Base-by-base conservation (phyloP, 2,113 vertebrate genomes). In the Bubalus kerabau region DNA sequence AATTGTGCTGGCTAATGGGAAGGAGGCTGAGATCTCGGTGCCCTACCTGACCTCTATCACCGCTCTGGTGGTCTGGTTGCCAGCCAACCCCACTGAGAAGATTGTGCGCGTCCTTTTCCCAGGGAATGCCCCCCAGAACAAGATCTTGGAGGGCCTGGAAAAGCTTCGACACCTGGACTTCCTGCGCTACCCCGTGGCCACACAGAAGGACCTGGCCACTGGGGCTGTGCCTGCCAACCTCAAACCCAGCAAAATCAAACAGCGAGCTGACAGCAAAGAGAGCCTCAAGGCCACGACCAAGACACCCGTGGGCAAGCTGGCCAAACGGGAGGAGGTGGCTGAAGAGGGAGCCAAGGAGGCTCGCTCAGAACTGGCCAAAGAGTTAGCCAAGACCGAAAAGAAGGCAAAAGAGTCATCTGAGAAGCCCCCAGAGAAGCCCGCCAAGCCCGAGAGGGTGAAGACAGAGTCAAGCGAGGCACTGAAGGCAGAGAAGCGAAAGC, bases 41-140 rank as follows among this genome's bases (percentile, higher is more conserved):
- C 99, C 99, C 62, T 99, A 99, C 98, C 98, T 99, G 96, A 99
- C 99, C 19, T 99, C 99, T 67, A 99, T 99, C 95, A 99, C 99
- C 17, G 99, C 99, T 90, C 99, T 99, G 5, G 99, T 99, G 16
- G 99, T 99, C 87, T 99, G 99, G 99, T 99, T 99, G 64, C 99
- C 99, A 56, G 99, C 99, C 92, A 99, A 99, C 97, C 99, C 99
- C 1, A 99, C 99, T 8, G 99, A 99, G 98, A 99, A 99, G 99
- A 99, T 99, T 26, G 99, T 99, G 7, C 99, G 99, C 40, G 99
- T 99, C 95, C 98, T 99, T 91, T 99, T 99, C 98, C 99, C 99
- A 85, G 99, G 99, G 98, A 99, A 99, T 95, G 99, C 99, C 85
- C 99, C 99, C 50, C 99, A 99, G 98, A 99, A 99, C 97, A 99